Percentiles rank a stretch among this genome's conserved stretches.
Conservation (phyloP, 2,797 vertebrate genomes). For the Xenops minutus region DNA sequence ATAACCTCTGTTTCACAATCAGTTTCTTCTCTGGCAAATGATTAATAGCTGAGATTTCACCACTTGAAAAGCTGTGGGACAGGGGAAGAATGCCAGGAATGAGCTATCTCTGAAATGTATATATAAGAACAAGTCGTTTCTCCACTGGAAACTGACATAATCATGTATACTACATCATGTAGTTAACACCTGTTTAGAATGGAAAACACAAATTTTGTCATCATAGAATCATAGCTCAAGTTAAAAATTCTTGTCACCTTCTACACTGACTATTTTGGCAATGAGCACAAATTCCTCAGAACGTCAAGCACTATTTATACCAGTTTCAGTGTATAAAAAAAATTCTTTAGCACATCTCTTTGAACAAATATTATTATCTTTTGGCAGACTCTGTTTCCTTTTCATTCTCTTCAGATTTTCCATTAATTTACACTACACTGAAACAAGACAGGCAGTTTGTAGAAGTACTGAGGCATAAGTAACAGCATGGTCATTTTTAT, state of each 20-base stretch:
- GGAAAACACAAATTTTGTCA: not conserved
- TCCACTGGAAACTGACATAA: not conserved
- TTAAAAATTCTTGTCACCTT: not conserved
- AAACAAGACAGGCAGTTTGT: not conserved
- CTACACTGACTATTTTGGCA: not conserved
- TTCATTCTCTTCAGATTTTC: constrained; percentile 13
- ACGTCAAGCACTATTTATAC: not conserved
- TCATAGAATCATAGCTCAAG: not conserved
- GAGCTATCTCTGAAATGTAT: not conserved
- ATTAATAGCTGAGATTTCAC: not conserved
- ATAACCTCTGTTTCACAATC: not conserved
- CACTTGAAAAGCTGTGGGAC: not conserved
- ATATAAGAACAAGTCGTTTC: not conserved
- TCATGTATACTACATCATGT: not conserved
- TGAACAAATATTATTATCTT: constrained; percentile 19
- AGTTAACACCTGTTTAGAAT: not conserved
- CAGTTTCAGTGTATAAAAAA: not conserved
- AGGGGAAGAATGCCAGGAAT: not conserved
- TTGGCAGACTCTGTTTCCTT: not conserved
- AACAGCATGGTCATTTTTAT: not conserved
- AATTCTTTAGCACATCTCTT: constrained; percentile 9
- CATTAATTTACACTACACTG: not conserved
- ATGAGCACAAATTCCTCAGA: not conserved
- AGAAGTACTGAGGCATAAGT: not conserved
- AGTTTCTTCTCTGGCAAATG: not conserved